Evolutionary conservation across 2,113 vertebrate genomes (phyloP), one percentile per base, ranked within the genome.

Genomic region (Uria lomvia): DNA sequence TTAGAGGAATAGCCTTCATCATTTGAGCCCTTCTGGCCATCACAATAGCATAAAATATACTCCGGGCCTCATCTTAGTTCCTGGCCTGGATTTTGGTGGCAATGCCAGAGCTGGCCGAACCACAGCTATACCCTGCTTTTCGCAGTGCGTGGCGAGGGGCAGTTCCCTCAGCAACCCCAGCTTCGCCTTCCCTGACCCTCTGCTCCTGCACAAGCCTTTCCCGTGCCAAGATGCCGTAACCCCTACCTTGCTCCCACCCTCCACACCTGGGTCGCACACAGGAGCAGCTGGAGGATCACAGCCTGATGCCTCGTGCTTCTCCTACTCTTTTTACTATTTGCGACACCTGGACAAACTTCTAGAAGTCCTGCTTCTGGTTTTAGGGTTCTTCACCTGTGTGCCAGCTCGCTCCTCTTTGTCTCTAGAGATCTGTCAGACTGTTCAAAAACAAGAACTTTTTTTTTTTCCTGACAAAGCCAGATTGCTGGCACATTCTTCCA

Each of bases 401-500:
- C 30, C 47, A n/a, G 38, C 86, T 75, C 4, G 0, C 30, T 87
- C 20, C 36, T 68, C 66, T 71, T 40, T 68, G 26, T 86, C 76
- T 71, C 32, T 32, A 7, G 49, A 89, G 66, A 40, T 65, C 55
- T 56, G 60, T 91, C 92, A 78, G 65, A 42, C 80, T 82, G 76
- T 43, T 63, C 52, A 72, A 75, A 94, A 94, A 45, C 68, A 88
- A 78, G 52, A 88, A 47, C 52, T 50, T 67, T 60, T 92, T 29
- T 29, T 38, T 71, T 91, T 87, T 16, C 86, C 86, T 78, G 88
- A 96, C 76, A 75, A 89, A 91, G 66, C 40, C 89, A 60, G 76
- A 92, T 94, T 97, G 92, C 96, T 96, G 94, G 97, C 96, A 93
- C 85, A 63, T 96, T 94, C 86, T 88, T 96, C 47, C 79, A 86